Base-by-base conservation (phyloP, 2,888 invertebrate genomes). In the Parapristionchus giblindavisi region DNA sequence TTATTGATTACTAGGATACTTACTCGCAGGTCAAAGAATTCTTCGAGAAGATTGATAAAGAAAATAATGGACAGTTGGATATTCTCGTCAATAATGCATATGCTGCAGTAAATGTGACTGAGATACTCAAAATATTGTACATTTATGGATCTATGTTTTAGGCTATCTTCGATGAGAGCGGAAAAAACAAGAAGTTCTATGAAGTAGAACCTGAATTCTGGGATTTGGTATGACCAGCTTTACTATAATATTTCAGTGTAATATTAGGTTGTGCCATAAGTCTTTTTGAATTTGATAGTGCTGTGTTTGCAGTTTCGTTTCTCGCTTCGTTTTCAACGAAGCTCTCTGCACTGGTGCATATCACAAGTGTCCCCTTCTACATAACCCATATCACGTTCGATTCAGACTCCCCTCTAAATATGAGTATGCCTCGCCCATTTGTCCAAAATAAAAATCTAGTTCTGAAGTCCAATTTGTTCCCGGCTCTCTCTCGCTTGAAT, bases 201-300 rank as follows among this genome's bases (percentile, higher is more conserved):
- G 88, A 89, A 71, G 56, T 70, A n/a, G 85, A 85, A 52, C 85
- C 88, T 8, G 73, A 79, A 6, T 78, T 88, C 70, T 89, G 89
- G 89, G 89, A 89, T 81, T 82, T 80, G 5, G 87, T 89, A 24
- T 89, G 89, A 24, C 29, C 2, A 29, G 48, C 40, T n/a, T 21
- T 77, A 76, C 60, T 76, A 76, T 65, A 77, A 72, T 38, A 75
- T 77, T 36, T 75, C 78, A 34, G n/a, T n/a, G n/a, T n/a, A n/a
- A n/a, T n/a, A n/a, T n/a, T n/a, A n/a, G n/a, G n/a, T n/a, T n/a
- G n/a, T n/a, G n/a, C n/a, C n/a, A n/a, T n/a, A n/a, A n/a, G n/a
- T n/a, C n/a, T n/a, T n/a, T n/a, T n/a, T n/a, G n/a, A n/a, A n/a
- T n/a, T n/a, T n/a, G n/a, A n/a, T n/a, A n/a, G n/a, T n/a, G n/a